Conservation (phyloP, 2,888 invertebrate species). For the Gasteruption jaculator region DNA sequence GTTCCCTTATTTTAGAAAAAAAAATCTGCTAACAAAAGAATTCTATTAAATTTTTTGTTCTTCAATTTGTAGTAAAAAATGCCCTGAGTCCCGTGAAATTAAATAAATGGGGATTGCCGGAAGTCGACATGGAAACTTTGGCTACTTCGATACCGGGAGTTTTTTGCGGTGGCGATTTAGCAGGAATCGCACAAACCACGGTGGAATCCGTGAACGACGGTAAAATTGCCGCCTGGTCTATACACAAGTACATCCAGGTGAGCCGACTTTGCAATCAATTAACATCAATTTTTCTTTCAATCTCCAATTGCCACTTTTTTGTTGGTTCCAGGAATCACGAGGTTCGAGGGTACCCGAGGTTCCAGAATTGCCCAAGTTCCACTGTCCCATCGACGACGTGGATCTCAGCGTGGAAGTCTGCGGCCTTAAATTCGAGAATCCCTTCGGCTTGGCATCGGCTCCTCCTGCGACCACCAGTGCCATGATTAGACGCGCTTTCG, state of each 20-base stretch:
- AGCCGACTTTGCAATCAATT: background rate
- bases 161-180: conserved; percentile 93
- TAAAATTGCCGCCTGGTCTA: conserved; percentile 93
- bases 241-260: conserved; percentile 88
- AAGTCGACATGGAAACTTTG: conserved; percentile 74
- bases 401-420: conserved; percentile 92
- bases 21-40: background rate
- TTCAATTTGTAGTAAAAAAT: conserved; percentile 55
- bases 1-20: no score
- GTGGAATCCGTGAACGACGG: conserved; percentile 99
- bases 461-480: conserved; percentile 91
- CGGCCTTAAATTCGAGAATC: conserved; percentile 91
- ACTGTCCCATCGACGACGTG: conserved; percentile 87
- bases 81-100: conserved; percentile 78
- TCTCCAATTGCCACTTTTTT: background rate
- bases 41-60: conserved; percentile 5
- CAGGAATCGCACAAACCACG: conserved; percentile 92
- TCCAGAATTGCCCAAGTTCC: conserved; percentile 84
- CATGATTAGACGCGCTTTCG: conserved; percentile 93
- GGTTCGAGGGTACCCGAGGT: conserved; percentile 60
- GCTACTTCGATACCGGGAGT: conserved; percentile 72
- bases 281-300: no score
- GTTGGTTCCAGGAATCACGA: conserved; percentile 33
- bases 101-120: conserved; percentile 75
- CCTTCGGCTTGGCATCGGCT: conserved; percentile 95